Evolutionary conservation across 2,113 vertebrate genomes (phyloP), one percentile per base, ranked within the genome.

Genomic region (Xenotilapia flavipinnis): DNA sequence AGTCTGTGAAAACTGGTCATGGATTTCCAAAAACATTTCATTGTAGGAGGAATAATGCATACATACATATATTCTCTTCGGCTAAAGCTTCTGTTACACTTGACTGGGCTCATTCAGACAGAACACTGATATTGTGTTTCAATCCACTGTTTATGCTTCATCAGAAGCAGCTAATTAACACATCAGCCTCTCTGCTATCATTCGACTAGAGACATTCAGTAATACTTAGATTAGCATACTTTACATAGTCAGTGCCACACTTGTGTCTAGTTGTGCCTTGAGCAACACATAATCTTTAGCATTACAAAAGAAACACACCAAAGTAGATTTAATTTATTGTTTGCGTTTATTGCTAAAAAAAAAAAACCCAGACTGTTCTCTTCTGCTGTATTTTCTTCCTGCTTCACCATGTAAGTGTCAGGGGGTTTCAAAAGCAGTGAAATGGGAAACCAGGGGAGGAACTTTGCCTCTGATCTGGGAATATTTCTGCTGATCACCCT

Each of bases 401-500:
- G 55, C 60, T 55, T 79, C 26, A 79, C 84, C 73, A 86, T 51
- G 23, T 3, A 6, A 90, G 89, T 83, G 55, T 86, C 87, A 70
- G 42, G 40, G 82, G 83, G 83, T 87, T 87, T 88, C 45, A 89
- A 81, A 91, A 87, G 56, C 60, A 80, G n/a, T 36, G 79, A 90
- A 88, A 86, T 54, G 38, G 49, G 81, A 93, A 91, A 88, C 83
- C 33, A 84, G 60, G 80, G 62, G 58, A 81, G 75, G 80, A 84
- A 87, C 65, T 81, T 54, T 90, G 83, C 38, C 47, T 89, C 80
- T 87, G 86, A 94, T 92, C 75, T 81, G 86, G 86, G 88, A 94
- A 93, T 92, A 94, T 94, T 95, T 92, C 94, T 86, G 79, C 91
- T 91, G 90, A 95, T 95, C 90, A 91, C 92, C 90, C 90, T 92